Base-by-base conservation (phyloP, 30 jellyfish, hydroid and myxozoan species). In the Sanderia malayensis region DNA sequence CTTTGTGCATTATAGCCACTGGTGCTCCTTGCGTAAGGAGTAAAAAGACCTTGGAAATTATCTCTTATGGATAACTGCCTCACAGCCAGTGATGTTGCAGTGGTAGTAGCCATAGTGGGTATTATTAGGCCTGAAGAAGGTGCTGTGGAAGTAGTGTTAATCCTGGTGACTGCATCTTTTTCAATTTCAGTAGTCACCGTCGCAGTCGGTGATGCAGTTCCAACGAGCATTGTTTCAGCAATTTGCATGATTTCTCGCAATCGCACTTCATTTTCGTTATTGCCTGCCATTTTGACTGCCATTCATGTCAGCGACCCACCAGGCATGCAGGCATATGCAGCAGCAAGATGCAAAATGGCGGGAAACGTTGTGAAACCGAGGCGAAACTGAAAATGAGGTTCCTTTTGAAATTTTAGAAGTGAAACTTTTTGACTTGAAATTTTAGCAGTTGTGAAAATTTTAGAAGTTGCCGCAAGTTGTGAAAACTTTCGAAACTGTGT, bases 401-500 rank as follows among this genome's bases (percentile, higher is more conserved):
- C 15, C 8, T 41, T 15, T 41, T 41, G 55, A 41, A 41, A 41
- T 41, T 41, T 41, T 41, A 15, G 15, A 41, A 41, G 55, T 6
- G 8, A 41, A 15, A n/a, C n/a, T n/a, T n/a, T n/a, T n/a, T n/a
- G n/a, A n/a, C n/a, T n/a, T n/a, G n/a, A n/a, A n/a, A n/a, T n/a
- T n/a, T n/a, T n/a, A n/a, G n/a, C n/a, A 41, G 55, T 41, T 41
- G 55, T 41, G 55, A 41, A 41, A 41, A 15, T 41, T 41, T 41
- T 41, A 41, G 55, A 41, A 41, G 55, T 41, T 41, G 55, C 55
- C n/a, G n/a, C n/a, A n/a, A n/a, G n/a, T n/a, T n/a, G n/a, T n/a
- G n/a, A n/a, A n/a, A n/a, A n/a, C n/a, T n/a, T n/a, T 41, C 55
- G 55, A 41, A 8, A 41, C 55, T 41, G 55, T 41, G 55, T 41